phyloP scores from a whole-genome alignment of 2,113 vertebrate species.

The Acanthisitta chloris region DNA sequence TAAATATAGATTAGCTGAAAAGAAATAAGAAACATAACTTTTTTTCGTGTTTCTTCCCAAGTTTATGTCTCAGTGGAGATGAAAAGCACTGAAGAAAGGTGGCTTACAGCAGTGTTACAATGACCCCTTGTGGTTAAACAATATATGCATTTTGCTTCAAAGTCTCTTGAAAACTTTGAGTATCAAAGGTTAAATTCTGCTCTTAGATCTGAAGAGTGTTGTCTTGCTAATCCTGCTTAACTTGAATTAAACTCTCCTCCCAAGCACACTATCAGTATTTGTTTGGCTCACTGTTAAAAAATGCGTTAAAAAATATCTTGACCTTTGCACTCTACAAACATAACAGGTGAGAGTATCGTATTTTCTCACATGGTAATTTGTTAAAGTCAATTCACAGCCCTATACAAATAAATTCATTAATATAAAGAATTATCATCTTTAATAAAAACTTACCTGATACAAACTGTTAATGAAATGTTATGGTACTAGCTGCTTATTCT shows the following conservation, averaged over 20 bases:
- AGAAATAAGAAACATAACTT: fast-evolving
- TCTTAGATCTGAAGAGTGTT: neutral
- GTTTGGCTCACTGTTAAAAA: neutral
- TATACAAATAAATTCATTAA: neutral
- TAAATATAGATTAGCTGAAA: neutral
- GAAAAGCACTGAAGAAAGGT: neutral
- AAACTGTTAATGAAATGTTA: neutral
- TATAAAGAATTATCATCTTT: neutral
- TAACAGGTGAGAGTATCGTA: neutral
- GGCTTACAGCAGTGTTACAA: neutral
- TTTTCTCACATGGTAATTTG: neutral
- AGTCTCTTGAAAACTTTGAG: neutral
- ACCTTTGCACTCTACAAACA: neutral
- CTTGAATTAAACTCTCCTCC: neutral
- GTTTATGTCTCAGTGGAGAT: neutral
- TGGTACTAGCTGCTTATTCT: neutral
- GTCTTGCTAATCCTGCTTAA: neutral
- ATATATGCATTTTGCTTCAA: neutral
- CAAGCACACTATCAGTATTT: neutral
- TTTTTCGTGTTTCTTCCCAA: neutral
- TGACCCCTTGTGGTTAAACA: constrained; percentile 65
- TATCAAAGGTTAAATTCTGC: neutral
- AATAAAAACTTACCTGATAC: neutral
- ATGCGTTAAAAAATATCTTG: constrained; percentile 7
- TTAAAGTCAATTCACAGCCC: neutral